These are phyloP conservation scores for Calameuta pallipes DNA, from an alignment of 2,888 invertebrate species.

Conservation along the genomic window DNA sequence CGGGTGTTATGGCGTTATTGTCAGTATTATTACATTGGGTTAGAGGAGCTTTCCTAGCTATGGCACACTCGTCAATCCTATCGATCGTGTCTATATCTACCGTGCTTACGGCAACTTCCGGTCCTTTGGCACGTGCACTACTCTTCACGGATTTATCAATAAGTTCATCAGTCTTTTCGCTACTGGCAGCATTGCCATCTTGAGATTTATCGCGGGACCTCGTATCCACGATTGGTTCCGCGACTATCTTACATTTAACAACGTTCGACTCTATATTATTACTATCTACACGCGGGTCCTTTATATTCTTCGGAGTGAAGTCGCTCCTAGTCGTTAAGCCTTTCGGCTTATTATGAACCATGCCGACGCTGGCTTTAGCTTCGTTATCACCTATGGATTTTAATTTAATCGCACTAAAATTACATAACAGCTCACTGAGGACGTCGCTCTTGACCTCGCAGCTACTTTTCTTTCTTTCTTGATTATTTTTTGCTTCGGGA, in stretches of 20 bases:
- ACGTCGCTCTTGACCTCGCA: constrained; percentile 52
- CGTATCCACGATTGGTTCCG: constrained; percentile 11
- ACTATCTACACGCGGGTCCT: constrained; percentile 18
- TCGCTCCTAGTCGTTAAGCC: not conserved
- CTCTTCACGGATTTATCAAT: constrained; percentile 1
- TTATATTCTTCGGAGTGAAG: not conserved
- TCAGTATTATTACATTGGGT: constrained; percentile 56
- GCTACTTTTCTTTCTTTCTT: constrained; percentile 29
- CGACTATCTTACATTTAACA: constrained; percentile 18
- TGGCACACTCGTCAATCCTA: constrained; percentile 57
- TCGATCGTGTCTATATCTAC: constrained; percentile 11
- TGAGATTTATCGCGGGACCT: constrained; percentile 9
- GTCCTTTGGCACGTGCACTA: not conserved
- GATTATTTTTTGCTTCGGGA: not conserved
- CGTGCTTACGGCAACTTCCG: not conserved
- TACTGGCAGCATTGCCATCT: constrained; percentile 21
- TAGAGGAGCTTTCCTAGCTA: constrained; percentile 47
- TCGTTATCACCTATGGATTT: constrained; percentile 37
- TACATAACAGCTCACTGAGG: constrained; percentile 56
- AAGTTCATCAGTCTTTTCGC: constrained; percentile 37
- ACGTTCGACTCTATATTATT: constrained; percentile 13
- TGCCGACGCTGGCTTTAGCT: not conserved
- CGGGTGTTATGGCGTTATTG: constrained; percentile 60
- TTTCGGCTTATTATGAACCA: not conserved
- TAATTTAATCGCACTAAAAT: constrained; percentile 55